Base-by-base conservation (phyloP, 2,797 vertebrate species). In the Dendrocincla tyrannina region DNA sequence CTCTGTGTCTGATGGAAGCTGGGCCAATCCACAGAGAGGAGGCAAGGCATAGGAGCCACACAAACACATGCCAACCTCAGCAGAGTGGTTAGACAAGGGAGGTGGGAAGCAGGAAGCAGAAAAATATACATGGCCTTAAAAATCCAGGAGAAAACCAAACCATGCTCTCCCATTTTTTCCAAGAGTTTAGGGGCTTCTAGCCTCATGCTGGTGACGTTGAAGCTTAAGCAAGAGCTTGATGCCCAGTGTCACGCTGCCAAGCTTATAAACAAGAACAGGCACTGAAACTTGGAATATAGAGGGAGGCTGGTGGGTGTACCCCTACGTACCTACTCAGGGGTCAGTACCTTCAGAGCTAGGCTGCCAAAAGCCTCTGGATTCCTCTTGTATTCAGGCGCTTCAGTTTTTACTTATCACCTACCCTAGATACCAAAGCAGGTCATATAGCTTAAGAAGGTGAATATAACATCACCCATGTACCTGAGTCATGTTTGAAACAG, bases 251-350 rank as follows among this genome's bases (percentile, higher is more conserved):
- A 41, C 1, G 1, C 33, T 77, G 37, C 12, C 59, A 27, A 67
- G 27, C 53, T 86, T 58, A 53, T 46, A 37, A 55, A 53, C 24
- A 37, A 5, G 4, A 7, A 41, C 10, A 42, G 13, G 41, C 79
- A 70, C 17, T 44, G 55, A 87, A 69, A 55, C 19, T 42, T 33
- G 24, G 42, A 81, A 25, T 35, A 42, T 3, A n/a, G 14, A 41
- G 10, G 23, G 64, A 60, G 5, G 37, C 3, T 70, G 32, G 35
- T 46, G 44, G 17, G 72, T 17, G 17, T 19, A 63, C 24, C 24
- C 1, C 0, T 56, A 4, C 4, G 9, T 25, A 74, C 28, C 49
- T 32, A 44, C n/a, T 16, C 30, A 69, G 30, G 0, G 0, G 16
- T 7, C 6, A 7, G 14, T 49, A 32, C 32, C 37, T 53, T 49